phyloP scores from a whole-genome alignment of 1,140 invertebrate species.

The Cheumatopsyche charites region DNA sequence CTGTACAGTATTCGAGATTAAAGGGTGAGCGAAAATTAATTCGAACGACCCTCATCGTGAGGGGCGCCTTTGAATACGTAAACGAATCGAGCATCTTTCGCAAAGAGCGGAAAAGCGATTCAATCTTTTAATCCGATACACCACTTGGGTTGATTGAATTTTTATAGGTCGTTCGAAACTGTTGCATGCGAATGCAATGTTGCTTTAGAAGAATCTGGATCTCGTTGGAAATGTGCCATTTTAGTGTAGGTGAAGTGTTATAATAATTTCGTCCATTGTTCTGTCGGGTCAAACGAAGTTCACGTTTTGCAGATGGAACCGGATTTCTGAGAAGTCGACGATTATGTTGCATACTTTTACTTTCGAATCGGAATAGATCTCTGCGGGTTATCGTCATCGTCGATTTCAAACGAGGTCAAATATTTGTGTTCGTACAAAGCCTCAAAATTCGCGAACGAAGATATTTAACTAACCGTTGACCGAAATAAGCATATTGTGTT shows the following conservation, averaged over 20 bases:
- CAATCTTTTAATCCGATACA: no score
- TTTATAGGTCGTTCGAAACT: no score
- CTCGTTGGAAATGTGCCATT: no score
- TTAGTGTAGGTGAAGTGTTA: no score
- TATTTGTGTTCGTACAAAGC: no score
- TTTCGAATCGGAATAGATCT: constrained; percentile 20
- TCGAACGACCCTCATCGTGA: background rate
- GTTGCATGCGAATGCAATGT: no score
- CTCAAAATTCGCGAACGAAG: no score
- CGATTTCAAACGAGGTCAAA: background rate
- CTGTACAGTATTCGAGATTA: background rate
- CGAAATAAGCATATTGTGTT: no score
- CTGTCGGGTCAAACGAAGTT: background rate
- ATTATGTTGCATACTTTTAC: constrained; percentile 16
- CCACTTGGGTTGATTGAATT: no score
- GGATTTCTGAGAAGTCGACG: background rate
- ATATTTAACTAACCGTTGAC: no score
- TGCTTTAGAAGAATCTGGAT: no score
- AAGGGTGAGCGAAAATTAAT: constrained; percentile 7
- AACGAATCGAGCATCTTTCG: background rate
- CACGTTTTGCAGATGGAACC: constrained; percentile 12
- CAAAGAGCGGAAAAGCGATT: no score
- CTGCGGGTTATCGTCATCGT: background rate
- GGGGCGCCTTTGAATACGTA: background rate
- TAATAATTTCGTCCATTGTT: background rate